A percentile compares a stretch with the other conserved stretches of the same genome.
Evolutionary conservation across 2,113 vertebrate genomes (phyloP).

Genomic region (Sterrhoptilus dennistouni): DNA sequence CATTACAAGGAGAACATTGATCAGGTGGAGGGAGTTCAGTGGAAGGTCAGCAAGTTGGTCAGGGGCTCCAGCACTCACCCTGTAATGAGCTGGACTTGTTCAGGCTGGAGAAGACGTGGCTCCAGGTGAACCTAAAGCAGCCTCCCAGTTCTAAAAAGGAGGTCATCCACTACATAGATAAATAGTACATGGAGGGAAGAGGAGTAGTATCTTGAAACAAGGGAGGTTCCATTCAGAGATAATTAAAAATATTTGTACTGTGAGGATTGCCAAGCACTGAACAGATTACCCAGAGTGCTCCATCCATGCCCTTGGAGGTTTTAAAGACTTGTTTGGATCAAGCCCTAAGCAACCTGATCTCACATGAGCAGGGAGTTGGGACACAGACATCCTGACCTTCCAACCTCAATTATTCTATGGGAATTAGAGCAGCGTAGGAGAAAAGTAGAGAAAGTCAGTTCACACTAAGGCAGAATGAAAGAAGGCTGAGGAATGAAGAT

Average conservation of each 20-base stretch:
- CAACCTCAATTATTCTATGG: background rate
- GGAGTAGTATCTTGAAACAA: background rate
- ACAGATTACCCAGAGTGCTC: background rate
- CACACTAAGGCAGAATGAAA: background rate
- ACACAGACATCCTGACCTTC: background rate
- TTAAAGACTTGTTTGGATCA: background rate
- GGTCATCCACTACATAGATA: background rate
- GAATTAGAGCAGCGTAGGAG: background rate
- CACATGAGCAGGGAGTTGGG: background rate
- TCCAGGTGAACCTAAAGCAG: background rate
- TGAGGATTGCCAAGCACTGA: background rate
- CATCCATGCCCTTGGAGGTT: background rate
- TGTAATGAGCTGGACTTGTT: background rate
- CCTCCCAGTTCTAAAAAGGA: background rate
- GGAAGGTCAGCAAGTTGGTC: background rate
- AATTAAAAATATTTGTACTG: background rate
- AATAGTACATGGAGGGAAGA: background rate
- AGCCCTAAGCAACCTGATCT: background rate
- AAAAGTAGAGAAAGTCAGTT: background rate
- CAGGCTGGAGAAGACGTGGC: background rate
- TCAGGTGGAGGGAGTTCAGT: background rate
- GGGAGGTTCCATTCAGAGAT: background rate
- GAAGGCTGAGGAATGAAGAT: background rate
- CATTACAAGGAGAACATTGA: background rate
- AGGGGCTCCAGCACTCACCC: background rate